Percentiles rank a stretch among this genome's conserved stretches.
phyloP scores from a whole-genome alignment of 2,113 vertebrate genomes.

The Lucifuga dentata region DNA sequence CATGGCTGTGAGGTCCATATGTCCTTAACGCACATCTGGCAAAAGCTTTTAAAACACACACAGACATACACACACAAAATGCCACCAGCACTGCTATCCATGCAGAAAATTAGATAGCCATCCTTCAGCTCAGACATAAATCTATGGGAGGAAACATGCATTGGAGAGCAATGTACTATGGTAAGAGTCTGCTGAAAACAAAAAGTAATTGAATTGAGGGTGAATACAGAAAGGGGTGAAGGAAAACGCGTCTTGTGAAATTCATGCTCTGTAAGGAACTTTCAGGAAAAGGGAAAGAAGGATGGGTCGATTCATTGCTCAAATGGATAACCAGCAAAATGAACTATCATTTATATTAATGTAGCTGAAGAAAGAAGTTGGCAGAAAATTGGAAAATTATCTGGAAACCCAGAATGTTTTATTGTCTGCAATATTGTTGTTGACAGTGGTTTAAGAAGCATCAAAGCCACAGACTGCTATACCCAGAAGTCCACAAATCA shows the following conservation, averaged over 20 bases:
- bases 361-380: not conserved
- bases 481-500: no score
- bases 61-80: constrained; percentile 13
- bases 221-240: constrained; percentile 62
- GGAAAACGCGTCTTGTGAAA: constrained; percentile 48
- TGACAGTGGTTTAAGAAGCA: not conserved
- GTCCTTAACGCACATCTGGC: constrained; percentile 70
- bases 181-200: constrained; percentile 57
- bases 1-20: constrained; percentile 42
- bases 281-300: constrained; percentile 19
- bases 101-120: constrained; percentile 83
- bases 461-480: not conserved
- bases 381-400: constrained; percentile 8
- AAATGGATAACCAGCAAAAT: constrained; percentile 14
- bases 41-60: constrained; percentile 75
- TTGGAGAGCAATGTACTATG: constrained; percentile 60
- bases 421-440: not conserved
- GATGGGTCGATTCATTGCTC: constrained; percentile 2
- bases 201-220: constrained; percentile 75
- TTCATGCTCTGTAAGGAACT: constrained; percentile 31
- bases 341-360: not conserved
- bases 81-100: constrained; percentile 64
- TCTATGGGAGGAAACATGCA: constrained; percentile 63
- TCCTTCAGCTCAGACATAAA: constrained; percentile 77
- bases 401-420: not conserved